Evolutionary conservation across 1,140 invertebrate species (phyloP).

Genomic region (Drosophila gunungcola): DNA sequence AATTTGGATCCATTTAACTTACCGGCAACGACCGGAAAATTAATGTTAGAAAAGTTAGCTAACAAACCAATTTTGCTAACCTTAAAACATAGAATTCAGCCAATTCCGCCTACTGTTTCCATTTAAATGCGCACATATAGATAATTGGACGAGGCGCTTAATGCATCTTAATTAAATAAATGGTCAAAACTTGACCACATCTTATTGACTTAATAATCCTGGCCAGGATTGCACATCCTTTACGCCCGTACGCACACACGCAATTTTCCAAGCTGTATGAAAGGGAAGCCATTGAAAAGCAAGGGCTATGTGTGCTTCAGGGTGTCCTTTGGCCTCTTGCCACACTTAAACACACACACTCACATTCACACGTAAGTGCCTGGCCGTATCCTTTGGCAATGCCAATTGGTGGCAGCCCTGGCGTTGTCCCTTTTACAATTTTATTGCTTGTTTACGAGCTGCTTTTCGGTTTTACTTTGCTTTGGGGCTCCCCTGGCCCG

Average conservation of each 20-base stretch:
- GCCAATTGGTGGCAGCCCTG: conserved; percentile 70
- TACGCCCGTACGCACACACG: background rate
- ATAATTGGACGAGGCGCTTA: conserved; percentile 1
- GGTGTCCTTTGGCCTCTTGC: conserved; percentile 15
- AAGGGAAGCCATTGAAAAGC: conserved; percentile 67
- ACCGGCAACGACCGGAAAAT: too few relatives aligned
- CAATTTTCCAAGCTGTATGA: conserved; percentile 43
- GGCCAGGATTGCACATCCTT: conserved; percentile 5
- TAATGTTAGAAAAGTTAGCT: too few relatives aligned
- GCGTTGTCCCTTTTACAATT: conserved; percentile 79
- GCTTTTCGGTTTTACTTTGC: conserved; percentile 61
- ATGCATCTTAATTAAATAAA: conserved; percentile 16
- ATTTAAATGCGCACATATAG: background rate
- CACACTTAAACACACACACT: background rate
- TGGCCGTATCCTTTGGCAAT: conserved; percentile 61
- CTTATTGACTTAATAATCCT: conserved; percentile 6
- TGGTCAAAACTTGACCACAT: conserved; percentile 11
- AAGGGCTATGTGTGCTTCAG: conserved; percentile 27
- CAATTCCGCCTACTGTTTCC: background rate
- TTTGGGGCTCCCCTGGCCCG: conserved; percentile 7
- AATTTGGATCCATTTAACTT: too few relatives aligned
- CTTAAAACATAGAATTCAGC: background rate
- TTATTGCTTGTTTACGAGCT: conserved; percentile 83
- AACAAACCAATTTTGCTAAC: too few relatives aligned
- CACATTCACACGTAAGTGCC: background rate